Evolutionary conservation across 2,113 vertebrate species (phyloP).

Genomic region (Panthera uncia): DNA sequence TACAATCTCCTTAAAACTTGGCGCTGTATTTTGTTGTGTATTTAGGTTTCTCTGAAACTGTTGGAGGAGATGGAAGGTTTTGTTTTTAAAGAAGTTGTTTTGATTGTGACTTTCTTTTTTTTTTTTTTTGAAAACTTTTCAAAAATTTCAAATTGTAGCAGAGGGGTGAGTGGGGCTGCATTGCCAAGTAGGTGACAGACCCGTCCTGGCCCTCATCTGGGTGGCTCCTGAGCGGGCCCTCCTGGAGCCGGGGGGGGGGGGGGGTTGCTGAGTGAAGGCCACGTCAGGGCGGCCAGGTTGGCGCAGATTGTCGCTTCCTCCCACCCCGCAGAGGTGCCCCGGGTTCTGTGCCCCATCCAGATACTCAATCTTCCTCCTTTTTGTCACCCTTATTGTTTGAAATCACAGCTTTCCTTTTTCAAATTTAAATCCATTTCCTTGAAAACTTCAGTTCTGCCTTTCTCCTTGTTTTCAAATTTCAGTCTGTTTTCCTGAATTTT

Average conservation of each 20-base stretch:
- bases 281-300: accelerated
- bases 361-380: neutral
- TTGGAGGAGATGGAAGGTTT: neutral
- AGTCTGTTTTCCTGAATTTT: neutral
- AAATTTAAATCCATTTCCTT: neutral
- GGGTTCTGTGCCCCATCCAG: accelerated
- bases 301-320: accelerated
- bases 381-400: neutral
- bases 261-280: accelerated
- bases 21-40: neutral
- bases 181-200: neutral
- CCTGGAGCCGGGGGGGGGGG: accelerated
- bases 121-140: neutral
- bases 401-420: neutral
- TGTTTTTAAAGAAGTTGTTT: constrained; percentile 14
- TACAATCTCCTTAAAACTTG: neutral
- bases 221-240: neutral
- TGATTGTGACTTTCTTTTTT: neutral
- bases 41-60: constrained; percentile 5
- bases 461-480: neutral
- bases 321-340: accelerated
- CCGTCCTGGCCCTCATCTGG: accelerated
- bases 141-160: neutral
- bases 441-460: neutral
- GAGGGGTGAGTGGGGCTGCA: neutral